These are phyloP conservation scores for Cartodere bifasciata DNA, from an alignment of 2,888 invertebrate species.

Conservation along the genomic window DNA sequence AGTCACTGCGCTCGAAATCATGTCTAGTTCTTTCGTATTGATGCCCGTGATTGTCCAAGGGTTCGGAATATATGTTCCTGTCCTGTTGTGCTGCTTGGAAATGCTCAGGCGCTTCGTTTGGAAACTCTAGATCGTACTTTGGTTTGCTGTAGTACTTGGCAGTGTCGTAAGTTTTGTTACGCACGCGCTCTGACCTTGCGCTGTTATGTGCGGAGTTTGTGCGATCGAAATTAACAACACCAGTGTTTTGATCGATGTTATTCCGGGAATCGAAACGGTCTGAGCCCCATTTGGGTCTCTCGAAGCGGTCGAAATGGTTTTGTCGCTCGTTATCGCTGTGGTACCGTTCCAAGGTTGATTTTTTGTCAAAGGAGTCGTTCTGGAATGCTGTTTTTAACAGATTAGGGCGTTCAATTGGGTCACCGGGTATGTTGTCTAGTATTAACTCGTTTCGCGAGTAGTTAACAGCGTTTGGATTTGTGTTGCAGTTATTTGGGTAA, in stretches of 20 bases:
- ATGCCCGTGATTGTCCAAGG: conserved; percentile 27
- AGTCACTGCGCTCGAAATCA: conserved; percentile 47
- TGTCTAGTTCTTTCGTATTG: conserved; percentile 36
- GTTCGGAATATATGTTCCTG: conserved; percentile 38
- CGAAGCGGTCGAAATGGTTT: conserved; percentile 38
- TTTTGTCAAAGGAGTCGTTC: conserved; percentile 49
- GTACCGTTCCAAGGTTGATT: conserved; percentile 49
- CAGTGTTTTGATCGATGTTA: conserved; percentile 31
- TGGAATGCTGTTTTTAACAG: conserved; percentile 44
- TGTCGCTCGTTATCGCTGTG: conserved; percentile 45
- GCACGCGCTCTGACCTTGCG: conserved; percentile 24
- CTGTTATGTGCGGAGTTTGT: conserved; percentile 26
- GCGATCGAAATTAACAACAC: conserved; percentile 26
- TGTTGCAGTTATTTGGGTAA: conserved; percentile 75
- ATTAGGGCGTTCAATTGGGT: conserved; percentile 39
- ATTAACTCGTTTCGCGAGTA: conserved; percentile 48
- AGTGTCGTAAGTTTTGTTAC: conserved; percentile 30
- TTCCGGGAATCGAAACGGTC: conserved; percentile 46
- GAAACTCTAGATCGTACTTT: conserved; percentile 29
- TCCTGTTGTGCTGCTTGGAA: conserved; percentile 36
- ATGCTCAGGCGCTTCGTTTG: conserved; percentile 29
- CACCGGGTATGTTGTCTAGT: conserved; percentile 36
- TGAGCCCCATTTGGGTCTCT: conserved; percentile 42
- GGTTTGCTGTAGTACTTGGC: conserved; percentile 32
- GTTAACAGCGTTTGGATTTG: conserved; percentile 74